phyloP scores from a whole-genome alignment of 2,113 vertebrate species.

The Isichthys henryi region DNA sequence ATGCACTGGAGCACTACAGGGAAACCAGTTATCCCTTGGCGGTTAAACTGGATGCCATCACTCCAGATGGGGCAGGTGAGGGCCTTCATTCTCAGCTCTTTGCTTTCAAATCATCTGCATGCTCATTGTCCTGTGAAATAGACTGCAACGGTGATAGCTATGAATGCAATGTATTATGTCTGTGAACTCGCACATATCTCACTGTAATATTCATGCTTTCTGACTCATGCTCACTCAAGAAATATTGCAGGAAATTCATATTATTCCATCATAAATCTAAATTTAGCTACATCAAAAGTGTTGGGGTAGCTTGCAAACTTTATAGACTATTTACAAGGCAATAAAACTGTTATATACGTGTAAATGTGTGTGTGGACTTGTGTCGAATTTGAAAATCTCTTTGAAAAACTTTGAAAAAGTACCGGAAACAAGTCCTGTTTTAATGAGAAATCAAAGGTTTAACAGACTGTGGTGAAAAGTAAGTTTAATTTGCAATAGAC shows the following conservation, averaged over 20 bases:
- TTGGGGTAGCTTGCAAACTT: too few relatives aligned
- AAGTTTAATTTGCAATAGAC: background rate
- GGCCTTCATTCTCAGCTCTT: background rate
- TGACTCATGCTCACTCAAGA: too few relatives aligned
- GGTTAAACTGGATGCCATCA: conserved; percentile 90
- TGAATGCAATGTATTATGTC: background rate
- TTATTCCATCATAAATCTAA: too few relatives aligned
- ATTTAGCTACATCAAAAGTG: too few relatives aligned
- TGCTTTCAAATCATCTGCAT: background rate
- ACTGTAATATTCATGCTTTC: too few relatives aligned
- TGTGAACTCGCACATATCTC: too few relatives aligned
- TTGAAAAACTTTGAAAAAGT: too few relatives aligned
- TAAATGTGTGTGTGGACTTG: too few relatives aligned
- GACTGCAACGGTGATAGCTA: background rate
- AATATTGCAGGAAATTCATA: too few relatives aligned
- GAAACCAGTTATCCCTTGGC: conserved; percentile 84
- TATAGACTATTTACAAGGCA: too few relatives aligned
- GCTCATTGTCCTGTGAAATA: background rate
- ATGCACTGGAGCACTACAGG: conserved; percentile 85
- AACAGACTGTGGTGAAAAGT: background rate
- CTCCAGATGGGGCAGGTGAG: conserved; percentile 91
- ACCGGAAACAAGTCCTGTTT: background rate
- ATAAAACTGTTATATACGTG: too few relatives aligned
- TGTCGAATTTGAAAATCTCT: too few relatives aligned
- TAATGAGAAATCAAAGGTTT: background rate